Conservation (phyloP, 2,888 invertebrate genomes). For the Eupithecia subfuscata region DNA sequence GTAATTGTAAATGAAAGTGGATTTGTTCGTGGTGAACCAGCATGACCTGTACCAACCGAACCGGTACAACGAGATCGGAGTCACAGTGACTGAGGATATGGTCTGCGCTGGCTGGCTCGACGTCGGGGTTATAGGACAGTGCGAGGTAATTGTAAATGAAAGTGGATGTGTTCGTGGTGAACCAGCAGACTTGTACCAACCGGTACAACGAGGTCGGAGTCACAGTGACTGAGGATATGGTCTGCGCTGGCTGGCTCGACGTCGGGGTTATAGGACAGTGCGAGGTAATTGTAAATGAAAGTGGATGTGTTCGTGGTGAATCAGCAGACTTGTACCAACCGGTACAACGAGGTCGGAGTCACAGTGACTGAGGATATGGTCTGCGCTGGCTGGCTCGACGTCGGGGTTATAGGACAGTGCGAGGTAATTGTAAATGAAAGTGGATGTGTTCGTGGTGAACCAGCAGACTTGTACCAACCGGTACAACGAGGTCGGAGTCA, state of each 20-base stretch:
- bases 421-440: constrained; percentile 47
- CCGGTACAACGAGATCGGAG: constrained; percentile 55
- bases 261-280: constrained; percentile 66
- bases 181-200: no score
- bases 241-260: constrained; percentile 69
- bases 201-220: constrained; percentile 52
- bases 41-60: constrained; percentile 26
- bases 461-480: constrained; percentile 39
- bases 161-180: neutral
- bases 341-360: constrained; percentile 56
- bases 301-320: constrained; percentile 12
- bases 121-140: constrained; percentile 63
- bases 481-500: constrained; percentile 53
- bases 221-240: constrained; percentile 59
- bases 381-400: constrained; percentile 69
- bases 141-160: constrained; percentile 52
- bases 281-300: constrained; percentile 48
- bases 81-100: constrained; percentile 60
- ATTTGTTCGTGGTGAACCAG: neutral
- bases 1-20: constrained; percentile 42
- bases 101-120: constrained; percentile 69
- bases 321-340: constrained; percentile 50
- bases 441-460: neutral
- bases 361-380: constrained; percentile 61
- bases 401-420: constrained; percentile 64